phyloP scores from a whole-genome alignment of 2,888 invertebrate genomes.

The Acleris cristana region DNA sequence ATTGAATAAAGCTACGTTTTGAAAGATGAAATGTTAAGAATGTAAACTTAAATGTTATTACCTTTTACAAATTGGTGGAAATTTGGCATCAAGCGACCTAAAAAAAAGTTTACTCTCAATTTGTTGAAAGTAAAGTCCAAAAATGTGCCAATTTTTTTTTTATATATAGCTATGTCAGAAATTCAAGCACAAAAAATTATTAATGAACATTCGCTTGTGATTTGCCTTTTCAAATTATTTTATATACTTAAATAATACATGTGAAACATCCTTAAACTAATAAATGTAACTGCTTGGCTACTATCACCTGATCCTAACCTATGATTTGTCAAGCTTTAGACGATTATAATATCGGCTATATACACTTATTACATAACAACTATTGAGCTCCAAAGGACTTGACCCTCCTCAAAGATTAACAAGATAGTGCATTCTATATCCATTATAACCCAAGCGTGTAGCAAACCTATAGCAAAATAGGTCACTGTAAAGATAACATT shows the following conservation, averaged over 20 bases:
- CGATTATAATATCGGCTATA: constrained; percentile 62
- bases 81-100: too few species aligned
- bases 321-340: constrained; percentile 69
- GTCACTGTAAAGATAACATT: constrained; percentile 25
- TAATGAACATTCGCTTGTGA: too few species aligned
- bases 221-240: too few species aligned
- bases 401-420: constrained; percentile 39
- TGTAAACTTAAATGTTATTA: too few species aligned
- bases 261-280: constrained; percentile 47
- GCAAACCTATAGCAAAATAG: constrained; percentile 8
- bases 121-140: too few species aligned
- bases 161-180: too few species aligned
- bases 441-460: constrained; percentile 11
- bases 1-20: not conserved
- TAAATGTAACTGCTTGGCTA: constrained; percentile 71
- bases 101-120: too few species aligned
- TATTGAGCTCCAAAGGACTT: constrained; percentile 62
- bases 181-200: too few species aligned
- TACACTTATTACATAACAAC: constrained; percentile 76
- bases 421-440: constrained; percentile 15
- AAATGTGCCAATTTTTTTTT: too few species aligned
- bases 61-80: too few species aligned
- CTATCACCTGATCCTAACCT: constrained; percentile 81
- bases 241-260: not conserved
- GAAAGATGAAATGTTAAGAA: not conserved